Conservation (phyloP, 2,113 vertebrate genomes). For the Petrocephalus microphthalmus region DNA sequence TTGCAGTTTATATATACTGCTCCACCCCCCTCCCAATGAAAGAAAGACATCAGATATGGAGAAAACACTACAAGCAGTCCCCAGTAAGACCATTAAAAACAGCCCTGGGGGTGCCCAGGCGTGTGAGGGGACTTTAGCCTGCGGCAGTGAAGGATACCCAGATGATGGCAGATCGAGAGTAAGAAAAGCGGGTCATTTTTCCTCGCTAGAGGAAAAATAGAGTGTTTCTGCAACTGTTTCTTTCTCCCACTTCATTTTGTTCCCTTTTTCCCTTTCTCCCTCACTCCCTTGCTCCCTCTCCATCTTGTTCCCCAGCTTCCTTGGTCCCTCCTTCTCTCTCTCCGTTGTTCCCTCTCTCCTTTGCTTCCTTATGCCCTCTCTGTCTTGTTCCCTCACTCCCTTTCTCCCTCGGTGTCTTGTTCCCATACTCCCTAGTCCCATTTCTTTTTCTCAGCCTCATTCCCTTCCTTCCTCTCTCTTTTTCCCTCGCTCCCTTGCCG, state of each 20-base stretch:
- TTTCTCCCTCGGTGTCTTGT: not conserved
- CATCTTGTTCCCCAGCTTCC: too few species aligned
- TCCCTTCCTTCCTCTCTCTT: not conserved
- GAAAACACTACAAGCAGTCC: not conserved
- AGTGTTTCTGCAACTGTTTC: not conserved
- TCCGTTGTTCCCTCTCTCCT: not conserved
- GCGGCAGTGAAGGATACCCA: not conserved
- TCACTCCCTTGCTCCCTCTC: not conserved
- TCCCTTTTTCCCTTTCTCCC: not conserved
- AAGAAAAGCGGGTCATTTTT: not conserved
- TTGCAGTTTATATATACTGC: not conserved
- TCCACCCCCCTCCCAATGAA: not conserved
- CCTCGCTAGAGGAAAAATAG: not conserved
- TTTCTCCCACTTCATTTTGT: not conserved
- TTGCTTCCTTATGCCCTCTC: not conserved
- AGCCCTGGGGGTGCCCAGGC: not conserved
- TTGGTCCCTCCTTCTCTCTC: not conserved
- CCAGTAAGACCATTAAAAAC: not conserved
- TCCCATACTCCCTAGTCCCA: not conserved
- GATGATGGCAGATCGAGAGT: not conserved
- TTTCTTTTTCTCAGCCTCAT: not conserved
- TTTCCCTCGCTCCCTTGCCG: constrained; percentile 16
- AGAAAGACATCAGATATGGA: not conserved
- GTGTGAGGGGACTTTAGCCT: not conserved
- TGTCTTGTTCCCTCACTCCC: not conserved